phyloP scores from a whole-genome alignment of 37 sponge, comb jelly and placozoan genomes.

The Cliona cf. orientalis region DNA sequence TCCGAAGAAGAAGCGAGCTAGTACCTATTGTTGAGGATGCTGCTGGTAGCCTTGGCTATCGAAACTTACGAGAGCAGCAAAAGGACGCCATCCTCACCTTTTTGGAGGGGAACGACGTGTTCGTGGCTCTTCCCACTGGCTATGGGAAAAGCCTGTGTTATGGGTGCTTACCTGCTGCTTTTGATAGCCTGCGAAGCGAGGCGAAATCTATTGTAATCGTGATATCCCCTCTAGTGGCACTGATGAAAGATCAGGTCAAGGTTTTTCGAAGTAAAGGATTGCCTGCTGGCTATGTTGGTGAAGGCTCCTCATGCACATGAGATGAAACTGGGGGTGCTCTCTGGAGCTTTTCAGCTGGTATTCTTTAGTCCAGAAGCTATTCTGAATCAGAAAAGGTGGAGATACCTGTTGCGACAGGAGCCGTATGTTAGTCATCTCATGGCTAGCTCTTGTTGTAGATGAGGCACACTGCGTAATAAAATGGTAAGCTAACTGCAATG shows the following conservation, averaged over 20 bases:
- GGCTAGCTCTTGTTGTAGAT: conserved; percentile 31
- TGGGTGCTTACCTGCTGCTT: background rate
- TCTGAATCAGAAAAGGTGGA: conserved; percentile 6
- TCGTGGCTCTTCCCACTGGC: conserved; percentile 48
- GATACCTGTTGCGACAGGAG: background rate
- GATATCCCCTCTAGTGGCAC: conserved; percentile 33
- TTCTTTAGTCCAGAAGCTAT: conserved; percentile 40
- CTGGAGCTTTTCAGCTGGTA: conserved; percentile 31
- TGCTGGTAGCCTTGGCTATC: too few relatives aligned
- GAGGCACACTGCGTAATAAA: conserved; percentile 40
- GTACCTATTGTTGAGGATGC: too few relatives aligned
- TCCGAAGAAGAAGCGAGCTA: too few relatives aligned
- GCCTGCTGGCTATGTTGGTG: conserved; percentile 5
- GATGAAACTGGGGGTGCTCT: background rate
- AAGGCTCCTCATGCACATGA: background rate
- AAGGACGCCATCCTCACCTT: too few relatives aligned
- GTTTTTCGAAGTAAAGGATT: conserved; percentile 18
- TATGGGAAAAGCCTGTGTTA: conserved; percentile 33
- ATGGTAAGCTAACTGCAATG: too few relatives aligned
- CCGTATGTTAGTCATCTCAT: background rate
- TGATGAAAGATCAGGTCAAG: conserved; percentile 45
- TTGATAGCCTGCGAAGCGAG: conserved; percentile 19
- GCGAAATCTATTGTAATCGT: conserved; percentile 26
- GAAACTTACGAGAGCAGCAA: too few relatives aligned
- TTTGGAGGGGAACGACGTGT: too few relatives aligned